phyloP scores from a whole-genome alignment of 2,113 vertebrate genomes.

The Ursus arctos region DNA sequence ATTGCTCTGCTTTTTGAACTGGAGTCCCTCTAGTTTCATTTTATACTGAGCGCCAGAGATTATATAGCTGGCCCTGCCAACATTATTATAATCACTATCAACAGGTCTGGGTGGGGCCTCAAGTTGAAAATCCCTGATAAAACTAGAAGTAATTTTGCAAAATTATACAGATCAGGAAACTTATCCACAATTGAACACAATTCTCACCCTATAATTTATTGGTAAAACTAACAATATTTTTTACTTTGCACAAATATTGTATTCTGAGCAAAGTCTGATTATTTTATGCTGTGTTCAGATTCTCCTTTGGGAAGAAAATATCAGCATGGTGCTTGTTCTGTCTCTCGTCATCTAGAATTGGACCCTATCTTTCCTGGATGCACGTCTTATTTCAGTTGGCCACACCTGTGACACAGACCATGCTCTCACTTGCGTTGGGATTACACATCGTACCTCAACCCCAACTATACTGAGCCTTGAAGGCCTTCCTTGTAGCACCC shows the following conservation, averaged over 20 bases:
- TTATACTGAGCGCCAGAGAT: not conserved
- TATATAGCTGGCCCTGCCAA: not conserved
- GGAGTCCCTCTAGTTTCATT: not conserved
- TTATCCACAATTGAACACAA: not conserved
- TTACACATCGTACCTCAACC: rapidly evolving
- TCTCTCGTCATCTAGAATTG: not conserved
- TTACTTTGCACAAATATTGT: not conserved
- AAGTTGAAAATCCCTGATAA: not conserved
- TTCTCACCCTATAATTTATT: not conserved
- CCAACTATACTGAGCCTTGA: not conserved
- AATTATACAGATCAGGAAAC: slow-evolving; percentile 2
- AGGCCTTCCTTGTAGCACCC: not conserved
- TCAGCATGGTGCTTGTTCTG: not conserved
- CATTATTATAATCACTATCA: not conserved
- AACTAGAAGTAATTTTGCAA: slow-evolving; percentile 33
- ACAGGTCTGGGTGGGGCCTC: not conserved
- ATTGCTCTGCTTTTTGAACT: not conserved
- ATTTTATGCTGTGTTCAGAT: slow-evolving; percentile 11
- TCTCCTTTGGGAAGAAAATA: not conserved
- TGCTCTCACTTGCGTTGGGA: not conserved
- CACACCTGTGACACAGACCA: not conserved
- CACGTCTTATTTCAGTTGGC: not conserved
- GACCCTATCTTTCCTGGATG: not conserved
- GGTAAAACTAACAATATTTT: slow-evolving; percentile 15
- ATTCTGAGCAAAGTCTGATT: not conserved